Base-by-base conservation (phyloP, 2,888 invertebrate genomes). In the Ernsta delagoae region DNA sequence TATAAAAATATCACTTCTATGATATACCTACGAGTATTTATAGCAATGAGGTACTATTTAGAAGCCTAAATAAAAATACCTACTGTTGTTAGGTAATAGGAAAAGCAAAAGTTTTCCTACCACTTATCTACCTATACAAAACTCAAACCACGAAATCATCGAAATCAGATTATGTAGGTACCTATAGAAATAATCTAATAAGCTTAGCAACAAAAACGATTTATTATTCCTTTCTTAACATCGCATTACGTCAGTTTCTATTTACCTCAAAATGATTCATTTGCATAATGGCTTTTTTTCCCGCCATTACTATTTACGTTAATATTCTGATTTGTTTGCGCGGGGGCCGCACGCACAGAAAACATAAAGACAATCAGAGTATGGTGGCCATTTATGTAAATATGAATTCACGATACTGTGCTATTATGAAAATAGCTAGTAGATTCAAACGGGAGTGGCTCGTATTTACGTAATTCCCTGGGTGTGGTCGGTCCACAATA, bases 281-380 rank as follows among this genome's bases (percentile, higher is more conserved):
- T 93, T 92, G 91, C 93, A 93, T 93, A 93, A 93, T 92, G 88
- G 91, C 91, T 90, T 92, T 93, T 90, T 90, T 92, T 90, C 85
- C 90, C 81, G 87, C 85, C 87, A 87, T 89, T 88, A 89, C 88
- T 91, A 91, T 90, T 92, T 91, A 89, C 85, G 87, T 91, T 90
- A 92, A 92, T 92, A 91, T 92, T 92, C 87, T 88, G 90, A 92
- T 91, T 92, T 86, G 90, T 85, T 83, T 80, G 83, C 82, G 83
- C 84, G 81, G 84, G 89, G 91, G 88, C 86, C 89, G 90, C 93
- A 92, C 93, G 92, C 93, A 93, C 92, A 86, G 84, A 88, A 86
- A 90, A 89, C 90, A 88, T 92, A 89, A 90, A 92, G 90, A 92
- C 90, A 91, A 92, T 90, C 89, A 89, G 89, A 90, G 84, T 84